A percentile compares a stretch with the other conserved stretches of the same genome.
Conservation (phyloP, 37 sponge, comb jelly and placozoan genomes). For the Axinella damicornis region DNA sequence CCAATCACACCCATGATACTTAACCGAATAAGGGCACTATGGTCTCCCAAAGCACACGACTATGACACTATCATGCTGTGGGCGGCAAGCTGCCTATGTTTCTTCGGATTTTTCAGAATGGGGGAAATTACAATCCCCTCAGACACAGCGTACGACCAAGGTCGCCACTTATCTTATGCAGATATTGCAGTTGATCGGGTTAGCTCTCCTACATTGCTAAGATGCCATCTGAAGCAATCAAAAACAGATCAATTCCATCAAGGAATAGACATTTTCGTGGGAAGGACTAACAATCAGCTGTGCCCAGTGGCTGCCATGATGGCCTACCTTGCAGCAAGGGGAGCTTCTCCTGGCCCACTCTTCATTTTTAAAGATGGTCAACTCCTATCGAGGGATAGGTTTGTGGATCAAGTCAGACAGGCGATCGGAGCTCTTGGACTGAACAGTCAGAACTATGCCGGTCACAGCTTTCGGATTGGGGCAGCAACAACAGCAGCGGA, state of each 20-base stretch:
- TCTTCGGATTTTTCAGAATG: conserved; percentile 43
- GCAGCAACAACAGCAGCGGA: conserved; percentile 38
- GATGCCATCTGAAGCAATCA: not conserved
- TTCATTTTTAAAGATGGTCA: conserved; percentile 9
- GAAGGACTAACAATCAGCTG: not conserved
- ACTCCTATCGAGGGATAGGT: conserved; percentile 1
- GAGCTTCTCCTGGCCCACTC: not conserved
- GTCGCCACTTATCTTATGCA: not conserved
- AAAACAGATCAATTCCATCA: conserved; percentile 40
- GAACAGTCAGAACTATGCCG: too few relatives aligned
- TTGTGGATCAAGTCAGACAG: conserved; percentile 1
- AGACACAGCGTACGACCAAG: not conserved
- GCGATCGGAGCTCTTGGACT: conserved; percentile 27
- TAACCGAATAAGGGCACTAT: not conserved
- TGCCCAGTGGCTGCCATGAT: conserved; percentile 31
- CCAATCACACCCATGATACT: conserved; percentile 39
- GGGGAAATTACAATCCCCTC: conserved; percentile 34
- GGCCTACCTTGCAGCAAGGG: not conserved
- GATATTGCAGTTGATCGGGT: conserved; percentile 9
- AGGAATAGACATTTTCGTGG: conserved; percentile 27
- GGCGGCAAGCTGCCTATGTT: conserved; percentile 27
- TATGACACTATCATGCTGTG: conserved; percentile 18
- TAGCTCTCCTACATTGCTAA: not conserved
- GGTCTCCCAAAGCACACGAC: not conserved
- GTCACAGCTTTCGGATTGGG: conserved; percentile 30